phyloP scores from a whole-genome alignment of 2,888 invertebrate species.

The Agrochola lychnidis region DNA sequence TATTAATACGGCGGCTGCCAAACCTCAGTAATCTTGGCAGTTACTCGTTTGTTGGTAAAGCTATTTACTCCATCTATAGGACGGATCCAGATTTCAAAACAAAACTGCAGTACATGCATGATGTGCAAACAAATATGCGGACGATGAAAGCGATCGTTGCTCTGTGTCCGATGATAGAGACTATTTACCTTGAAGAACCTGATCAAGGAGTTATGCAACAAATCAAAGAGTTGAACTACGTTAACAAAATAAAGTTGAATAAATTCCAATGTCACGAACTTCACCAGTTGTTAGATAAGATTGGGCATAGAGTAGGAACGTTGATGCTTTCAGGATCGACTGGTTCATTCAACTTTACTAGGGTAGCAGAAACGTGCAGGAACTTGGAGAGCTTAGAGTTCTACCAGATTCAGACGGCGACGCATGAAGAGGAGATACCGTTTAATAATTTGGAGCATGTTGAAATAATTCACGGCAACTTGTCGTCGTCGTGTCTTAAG shows the following conservation, averaged over 20 bases:
- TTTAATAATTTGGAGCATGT: slow-evolving; percentile 92
- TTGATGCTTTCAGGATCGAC: slow-evolving; percentile 91
- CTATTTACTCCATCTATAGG: slow-evolving; percentile 90
- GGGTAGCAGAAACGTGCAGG: slow-evolving; percentile 91
- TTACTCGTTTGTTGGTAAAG: slow-evolving; percentile 93
- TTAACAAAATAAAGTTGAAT: slow-evolving; percentile 91
- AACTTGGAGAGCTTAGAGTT: slow-evolving; percentile 92
- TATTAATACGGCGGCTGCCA: slow-evolving; percentile 91
- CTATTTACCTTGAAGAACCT: slow-evolving; percentile 92
- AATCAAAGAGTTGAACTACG: slow-evolving; percentile 85
- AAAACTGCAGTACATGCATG: slow-evolving; percentile 93
- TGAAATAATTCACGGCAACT: slow-evolving; percentile 92
- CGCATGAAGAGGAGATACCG: slow-evolving; percentile 89
- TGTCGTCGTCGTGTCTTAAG: slow-evolving; percentile 90
- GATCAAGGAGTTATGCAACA: slow-evolving; percentile 89
- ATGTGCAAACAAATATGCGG: slow-evolving; percentile 91
- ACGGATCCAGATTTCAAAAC: slow-evolving; percentile 90
- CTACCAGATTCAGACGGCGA: slow-evolving; percentile 92
- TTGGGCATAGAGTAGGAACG: slow-evolving; percentile 89
- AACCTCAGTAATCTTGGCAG: slow-evolving; percentile 92
- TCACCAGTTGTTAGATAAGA: slow-evolving; percentile 89
- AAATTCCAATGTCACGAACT: slow-evolving; percentile 92
- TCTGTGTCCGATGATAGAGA: slow-evolving; percentile 92
- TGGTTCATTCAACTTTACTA: slow-evolving; percentile 91
- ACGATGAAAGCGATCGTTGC: slow-evolving; percentile 91